A percentile compares a stretch with the other conserved stretches of the same genome.
Evolutionary conservation across 2,888 invertebrate genomes (phyloP).

Genomic region (Andrena trimmerana): DNA sequence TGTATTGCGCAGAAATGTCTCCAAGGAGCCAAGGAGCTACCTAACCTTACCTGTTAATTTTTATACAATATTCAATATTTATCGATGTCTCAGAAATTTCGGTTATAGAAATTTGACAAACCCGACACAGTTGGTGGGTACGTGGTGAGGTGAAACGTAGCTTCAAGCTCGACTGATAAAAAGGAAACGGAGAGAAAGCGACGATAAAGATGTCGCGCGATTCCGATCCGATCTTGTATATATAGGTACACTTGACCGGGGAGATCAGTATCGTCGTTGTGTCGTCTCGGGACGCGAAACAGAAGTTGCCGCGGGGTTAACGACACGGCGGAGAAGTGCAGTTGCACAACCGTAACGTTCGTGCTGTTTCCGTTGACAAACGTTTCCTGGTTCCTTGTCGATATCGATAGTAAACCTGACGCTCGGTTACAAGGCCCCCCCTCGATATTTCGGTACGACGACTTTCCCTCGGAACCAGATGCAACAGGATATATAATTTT

Average conservation of each 20-base stretch:
- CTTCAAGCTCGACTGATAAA: background rate
- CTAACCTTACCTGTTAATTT: too few relatives aligned
- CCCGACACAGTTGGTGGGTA: too few relatives aligned
- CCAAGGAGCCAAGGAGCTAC: too few relatives aligned
- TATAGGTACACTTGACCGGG: conserved; percentile 32
- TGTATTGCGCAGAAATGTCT: too few relatives aligned
- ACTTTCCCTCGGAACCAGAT: background rate
- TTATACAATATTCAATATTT: too few relatives aligned
- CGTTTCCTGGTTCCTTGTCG: conserved; percentile 31
- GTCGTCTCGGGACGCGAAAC: conserved; percentile 37
- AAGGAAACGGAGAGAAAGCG: conserved; percentile 44
- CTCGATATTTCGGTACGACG: background rate
- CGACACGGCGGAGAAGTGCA: conserved; percentile 50
- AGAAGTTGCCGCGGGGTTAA: conserved; percentile 49
- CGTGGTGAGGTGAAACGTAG: background rate
- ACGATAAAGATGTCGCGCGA: conserved; percentile 44
- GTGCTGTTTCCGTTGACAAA: conserved; percentile 35
- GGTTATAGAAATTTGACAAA: background rate
- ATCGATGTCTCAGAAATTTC: background rate
- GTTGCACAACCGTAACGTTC: conserved; percentile 60
- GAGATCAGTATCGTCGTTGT: conserved; percentile 44
- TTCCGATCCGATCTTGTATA: conserved; percentile 32
- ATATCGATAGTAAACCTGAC: conserved; percentile 32
- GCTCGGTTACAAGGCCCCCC: background rate
- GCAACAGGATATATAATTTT: conserved; percentile 1